Evolutionary conservation across 2,113 vertebrate species (phyloP).

Genomic region (Mola mola): DNA sequence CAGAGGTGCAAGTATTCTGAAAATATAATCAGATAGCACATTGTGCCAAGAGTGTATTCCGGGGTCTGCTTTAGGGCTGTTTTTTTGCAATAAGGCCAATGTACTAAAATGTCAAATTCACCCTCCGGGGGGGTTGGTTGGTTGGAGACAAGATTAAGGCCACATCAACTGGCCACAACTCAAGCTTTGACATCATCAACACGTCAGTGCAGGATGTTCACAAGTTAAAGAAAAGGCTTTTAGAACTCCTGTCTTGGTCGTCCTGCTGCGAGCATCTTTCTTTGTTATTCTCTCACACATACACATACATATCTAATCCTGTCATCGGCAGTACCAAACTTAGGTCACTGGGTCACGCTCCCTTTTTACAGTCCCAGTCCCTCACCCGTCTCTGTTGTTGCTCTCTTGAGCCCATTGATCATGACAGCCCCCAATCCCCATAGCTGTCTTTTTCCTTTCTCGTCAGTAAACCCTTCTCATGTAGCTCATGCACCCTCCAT

Average conservation of each 20-base stretch:
- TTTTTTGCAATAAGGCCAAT: slow-evolving; percentile 50
- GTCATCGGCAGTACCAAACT: slow-evolving; percentile 14
- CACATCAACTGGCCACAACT: slow-evolving; percentile 50
- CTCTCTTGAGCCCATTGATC: background rate
- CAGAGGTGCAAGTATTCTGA: slow-evolving; percentile 21
- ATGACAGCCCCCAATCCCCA: background rate
- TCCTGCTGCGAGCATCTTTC: slow-evolving; percentile 13
- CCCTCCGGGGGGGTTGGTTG: slow-evolving; percentile 6
- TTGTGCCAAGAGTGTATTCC: slow-evolving; percentile 8
- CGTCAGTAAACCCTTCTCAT: background rate
- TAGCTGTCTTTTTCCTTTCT: background rate
- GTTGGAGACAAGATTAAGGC: slow-evolving; percentile 66
- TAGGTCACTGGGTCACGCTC: slow-evolving; percentile 21
- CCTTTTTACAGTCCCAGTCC: slow-evolving; percentile 6
- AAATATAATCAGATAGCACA: slow-evolving; percentile 29
- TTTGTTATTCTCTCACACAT: slow-evolving; percentile 20
- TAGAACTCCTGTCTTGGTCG: slow-evolving; percentile 44
- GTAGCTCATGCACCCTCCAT: no score
- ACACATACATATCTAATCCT: slow-evolving; percentile 23
- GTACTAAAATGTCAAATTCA: slow-evolving; percentile 47
- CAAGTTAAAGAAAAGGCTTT: slow-evolving; percentile 57
- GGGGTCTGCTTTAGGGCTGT: slow-evolving; percentile 7
- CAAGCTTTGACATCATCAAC: slow-evolving; percentile 60
- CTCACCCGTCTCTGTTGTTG: slow-evolving; percentile 8
- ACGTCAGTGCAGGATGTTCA: slow-evolving; percentile 56